Percentiles rank a stretch among this genome's conserved stretches.
phyloP scores from a whole-genome alignment of 2,888 invertebrate species.

The Cacoxenus indagator region DNA sequence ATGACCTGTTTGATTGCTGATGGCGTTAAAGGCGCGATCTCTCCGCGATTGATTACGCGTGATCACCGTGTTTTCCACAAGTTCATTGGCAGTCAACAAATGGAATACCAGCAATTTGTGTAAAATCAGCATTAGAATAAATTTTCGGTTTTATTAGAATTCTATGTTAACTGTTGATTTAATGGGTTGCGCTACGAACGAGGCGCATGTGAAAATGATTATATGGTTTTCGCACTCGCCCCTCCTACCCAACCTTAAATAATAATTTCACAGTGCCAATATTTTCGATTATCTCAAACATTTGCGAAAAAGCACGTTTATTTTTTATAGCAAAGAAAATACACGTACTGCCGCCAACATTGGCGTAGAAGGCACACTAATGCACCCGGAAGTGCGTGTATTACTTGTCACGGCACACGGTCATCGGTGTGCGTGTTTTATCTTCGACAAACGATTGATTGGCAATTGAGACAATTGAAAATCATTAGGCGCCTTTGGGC shows the following conservation, averaged over 20 bases:
- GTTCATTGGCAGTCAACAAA: conserved; percentile 53
- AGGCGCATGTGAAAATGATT: too few species aligned
- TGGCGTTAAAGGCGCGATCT: background rate
- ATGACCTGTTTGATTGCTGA: background rate
- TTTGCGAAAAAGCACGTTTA: conserved; percentile 48
- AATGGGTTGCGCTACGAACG: too few species aligned
- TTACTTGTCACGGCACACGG: too few species aligned
- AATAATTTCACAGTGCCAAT: too few species aligned
- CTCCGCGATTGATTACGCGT: conserved; percentile 28
- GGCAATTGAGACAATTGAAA: conserved; percentile 50
- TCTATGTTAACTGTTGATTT: too few species aligned
- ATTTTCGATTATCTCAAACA: too few species aligned
- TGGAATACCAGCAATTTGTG: background rate
- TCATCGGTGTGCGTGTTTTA: conserved; percentile 14
- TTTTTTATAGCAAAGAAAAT: conserved; percentile 24
- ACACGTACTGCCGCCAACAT: conserved; percentile 30
- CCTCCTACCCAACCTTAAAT: too few species aligned
- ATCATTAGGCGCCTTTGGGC: conserved; percentile 33
- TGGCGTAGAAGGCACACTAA: conserved; percentile 55
- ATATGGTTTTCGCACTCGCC: too few species aligned
- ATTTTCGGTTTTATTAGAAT: too few species aligned
- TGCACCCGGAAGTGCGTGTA: conserved; percentile 60
- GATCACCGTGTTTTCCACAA: conserved; percentile 49
- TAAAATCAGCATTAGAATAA: conserved; percentile 1
- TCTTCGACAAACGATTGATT: conserved; percentile 31